phyloP scores from a whole-genome alignment of 2,888 invertebrate genomes.

The Synergus umbraculus region DNA sequence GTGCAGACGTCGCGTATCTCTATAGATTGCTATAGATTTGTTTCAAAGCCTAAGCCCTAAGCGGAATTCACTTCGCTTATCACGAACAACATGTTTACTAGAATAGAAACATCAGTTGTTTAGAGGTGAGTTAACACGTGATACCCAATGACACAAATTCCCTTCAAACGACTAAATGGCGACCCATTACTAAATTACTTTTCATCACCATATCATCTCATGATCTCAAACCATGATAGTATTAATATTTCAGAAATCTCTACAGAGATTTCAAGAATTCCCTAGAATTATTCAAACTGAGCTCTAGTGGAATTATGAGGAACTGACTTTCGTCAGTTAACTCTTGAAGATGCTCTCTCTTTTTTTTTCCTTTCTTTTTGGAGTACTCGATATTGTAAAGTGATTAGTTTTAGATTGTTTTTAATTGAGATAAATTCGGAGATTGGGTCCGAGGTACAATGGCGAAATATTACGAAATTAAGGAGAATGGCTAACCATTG shows the following conservation, averaged over 20 bases:
- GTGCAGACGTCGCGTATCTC: conserved; percentile 63
- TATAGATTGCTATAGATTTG: conserved; percentile 49
- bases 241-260: not conserved
- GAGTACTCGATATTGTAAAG: conserved; percentile 4
- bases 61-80: conserved; percentile 36
- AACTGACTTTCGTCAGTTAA: not conserved
- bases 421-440: not conserved
- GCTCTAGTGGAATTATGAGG: not conserved
- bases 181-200: conserved; percentile 24
- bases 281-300: not conserved
- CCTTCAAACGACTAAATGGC: not conserved
- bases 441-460: conserved; percentile 59
- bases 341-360: not conserved
- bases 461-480: conserved; percentile 56
- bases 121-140: conserved; percentile 13
- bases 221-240: not conserved
- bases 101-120: conserved; percentile 42
- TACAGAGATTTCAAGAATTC: not conserved
- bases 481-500: conserved; percentile 63
- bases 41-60: conserved; percentile 38
- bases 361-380: not conserved
- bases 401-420: not conserved
- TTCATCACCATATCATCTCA: conserved; percentile 19
- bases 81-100: conserved; percentile 29
- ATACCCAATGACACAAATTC: conserved; percentile 30